These are phyloP conservation scores for Myodes glareolus DNA, from an alignment of 2,113 vertebrate species.

Conservation along the genomic window DNA sequence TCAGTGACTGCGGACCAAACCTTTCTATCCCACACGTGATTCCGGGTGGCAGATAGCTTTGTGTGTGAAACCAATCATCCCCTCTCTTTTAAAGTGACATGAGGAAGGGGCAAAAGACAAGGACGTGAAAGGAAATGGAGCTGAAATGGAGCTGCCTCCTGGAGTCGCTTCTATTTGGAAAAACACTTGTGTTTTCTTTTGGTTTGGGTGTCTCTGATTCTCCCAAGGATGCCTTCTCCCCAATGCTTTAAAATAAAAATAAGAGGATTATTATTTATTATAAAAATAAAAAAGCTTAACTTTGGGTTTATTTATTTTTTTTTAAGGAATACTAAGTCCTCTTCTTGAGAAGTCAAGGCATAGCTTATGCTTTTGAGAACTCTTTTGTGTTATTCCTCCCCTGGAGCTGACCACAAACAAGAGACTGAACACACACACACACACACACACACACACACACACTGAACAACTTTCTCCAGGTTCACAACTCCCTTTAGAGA, in stretches of 20 bases:
- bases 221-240: neutral
- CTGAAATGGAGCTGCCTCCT: constrained; percentile 33
- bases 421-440: neutral
- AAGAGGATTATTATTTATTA: constrained; percentile 13
- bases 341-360: constrained; percentile 16
- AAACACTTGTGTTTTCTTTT: constrained; percentile 28
- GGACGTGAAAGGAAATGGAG: neutral
- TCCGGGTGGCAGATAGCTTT: neutral
- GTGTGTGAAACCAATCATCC: neutral
- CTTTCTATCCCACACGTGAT: neutral
- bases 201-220: neutral
- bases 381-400: constrained; percentile 24
- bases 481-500: constrained; percentile 11
- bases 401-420: neutral
- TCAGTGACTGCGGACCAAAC: constrained; percentile 35
- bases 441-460: neutral
- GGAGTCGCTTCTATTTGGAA: constrained; percentile 35
- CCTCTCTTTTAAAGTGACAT: neutral
- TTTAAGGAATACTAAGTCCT: neutral
- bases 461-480: neutral
- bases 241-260: constrained; percentile 25
- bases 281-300: constrained; percentile 19
- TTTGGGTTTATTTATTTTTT: neutral
- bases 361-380: neutral
- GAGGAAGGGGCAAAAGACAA: neutral